Evolutionary conservation across 2,797 vertebrate species (phyloP).

Genomic region (Acanthurus tractus): DNA sequence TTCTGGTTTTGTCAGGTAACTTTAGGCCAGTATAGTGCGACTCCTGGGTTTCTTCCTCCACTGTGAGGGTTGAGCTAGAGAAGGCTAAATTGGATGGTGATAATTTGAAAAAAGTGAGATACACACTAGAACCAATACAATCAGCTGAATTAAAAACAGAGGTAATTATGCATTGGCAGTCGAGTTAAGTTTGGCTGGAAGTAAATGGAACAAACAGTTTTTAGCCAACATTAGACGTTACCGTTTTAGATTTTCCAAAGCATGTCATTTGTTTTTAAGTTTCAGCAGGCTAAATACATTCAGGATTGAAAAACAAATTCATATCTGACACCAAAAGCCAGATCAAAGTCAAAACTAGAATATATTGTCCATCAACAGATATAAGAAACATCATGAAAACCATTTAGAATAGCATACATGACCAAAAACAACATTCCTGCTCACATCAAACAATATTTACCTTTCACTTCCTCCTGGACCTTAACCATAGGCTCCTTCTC

Average conservation of each 20-base stretch:
- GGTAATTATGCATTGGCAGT: neutral
- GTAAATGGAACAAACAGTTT: neutral
- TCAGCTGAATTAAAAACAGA: constrained; percentile 29
- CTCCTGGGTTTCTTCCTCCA: constrained; percentile 87
- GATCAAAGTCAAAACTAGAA: neutral
- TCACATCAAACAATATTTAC: constrained; percentile 85
- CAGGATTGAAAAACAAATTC: neutral
- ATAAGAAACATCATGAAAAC: neutral
- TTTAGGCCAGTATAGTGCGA: constrained; percentile 84
- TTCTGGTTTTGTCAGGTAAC: constrained; percentile 85
- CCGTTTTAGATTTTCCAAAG: neutral
- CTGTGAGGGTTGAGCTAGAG: constrained; percentile 85
- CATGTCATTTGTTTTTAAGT: neutral
- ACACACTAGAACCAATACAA: neutral
- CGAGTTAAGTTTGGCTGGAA: neutral
- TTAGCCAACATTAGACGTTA: no score
- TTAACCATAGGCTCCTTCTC: constrained; percentile 82
- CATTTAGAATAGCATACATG: no score
- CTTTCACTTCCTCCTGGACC: constrained; percentile 88
- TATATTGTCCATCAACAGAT: neutral
- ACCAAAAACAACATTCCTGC: neutral
- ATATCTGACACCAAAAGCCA: neutral
- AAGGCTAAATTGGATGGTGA: constrained; percentile 88
- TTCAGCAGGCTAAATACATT: neutral
- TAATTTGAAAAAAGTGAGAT: constrained; percentile 46